These are phyloP conservation scores for Anolis carolinensis DNA, from an alignment of 2,113 vertebrate species.

Conservation along the genomic window DNA sequence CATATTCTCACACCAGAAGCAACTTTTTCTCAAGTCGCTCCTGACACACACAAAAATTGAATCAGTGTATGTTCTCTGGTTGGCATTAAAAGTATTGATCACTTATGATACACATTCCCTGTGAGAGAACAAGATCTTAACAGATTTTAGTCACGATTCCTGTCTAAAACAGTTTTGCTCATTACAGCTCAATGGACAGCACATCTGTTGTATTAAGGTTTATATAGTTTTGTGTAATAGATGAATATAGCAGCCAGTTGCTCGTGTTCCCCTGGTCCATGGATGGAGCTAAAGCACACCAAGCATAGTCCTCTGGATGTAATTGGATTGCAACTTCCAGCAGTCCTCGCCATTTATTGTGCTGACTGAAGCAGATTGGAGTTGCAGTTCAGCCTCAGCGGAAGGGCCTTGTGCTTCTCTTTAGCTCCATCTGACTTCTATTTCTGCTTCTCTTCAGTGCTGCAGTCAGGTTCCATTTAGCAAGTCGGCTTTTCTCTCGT, in stretches of 20 bases:
- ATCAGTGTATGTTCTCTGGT: too few relatives aligned
- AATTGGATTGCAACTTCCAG: not conserved
- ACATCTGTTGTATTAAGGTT: not conserved
- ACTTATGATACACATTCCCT: not conserved
- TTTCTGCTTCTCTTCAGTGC: not conserved
- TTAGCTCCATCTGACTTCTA: too few relatives aligned
- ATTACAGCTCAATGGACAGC: too few relatives aligned
- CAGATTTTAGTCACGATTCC: not conserved
- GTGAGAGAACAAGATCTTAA: not conserved
- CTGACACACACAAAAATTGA: too few relatives aligned
- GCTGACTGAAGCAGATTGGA: not conserved
- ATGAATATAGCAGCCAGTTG: not conserved
- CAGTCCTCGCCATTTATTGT: not conserved
- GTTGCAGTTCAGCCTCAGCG: not conserved
- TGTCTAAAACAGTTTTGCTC: not conserved
- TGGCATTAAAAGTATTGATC: too few relatives aligned
- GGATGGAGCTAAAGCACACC: not conserved
- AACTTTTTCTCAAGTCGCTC: too few relatives aligned
- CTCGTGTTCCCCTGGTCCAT: not conserved
- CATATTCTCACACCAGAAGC: too few relatives aligned
- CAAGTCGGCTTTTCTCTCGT: too few relatives aligned
- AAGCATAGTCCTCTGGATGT: not conserved
- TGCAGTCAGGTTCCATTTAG: too few relatives aligned
- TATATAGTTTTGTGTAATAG: not conserved
- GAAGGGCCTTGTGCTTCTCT: too few relatives aligned